Evolutionary conservation across 2,888 invertebrate genomes (phyloP).

Genomic region (Microdon myrmicae): DNA sequence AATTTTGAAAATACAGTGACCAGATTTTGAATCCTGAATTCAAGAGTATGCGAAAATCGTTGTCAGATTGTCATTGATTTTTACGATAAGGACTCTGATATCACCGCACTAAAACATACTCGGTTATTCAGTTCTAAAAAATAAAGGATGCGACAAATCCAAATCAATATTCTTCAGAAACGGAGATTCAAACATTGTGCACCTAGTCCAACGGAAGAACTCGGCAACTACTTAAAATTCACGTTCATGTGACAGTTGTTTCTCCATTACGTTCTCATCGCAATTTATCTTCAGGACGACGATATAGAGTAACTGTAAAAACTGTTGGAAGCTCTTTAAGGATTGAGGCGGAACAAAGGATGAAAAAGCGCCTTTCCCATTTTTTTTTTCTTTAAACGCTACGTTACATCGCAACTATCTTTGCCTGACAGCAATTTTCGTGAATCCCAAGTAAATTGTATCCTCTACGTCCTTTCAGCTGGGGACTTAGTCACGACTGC

Average conservation of each 20-base stretch:
- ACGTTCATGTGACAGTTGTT: slow-evolving; percentile 51
- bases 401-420: slow-evolving; percentile 31
- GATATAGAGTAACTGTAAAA: slow-evolving; percentile 8
- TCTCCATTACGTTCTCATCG: slow-evolving; percentile 9
- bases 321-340: slow-evolving; percentile 34
- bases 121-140: too few species aligned
- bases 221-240: slow-evolving; percentile 49
- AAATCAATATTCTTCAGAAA: slow-evolving; percentile 11
- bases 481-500: slow-evolving; percentile 48
- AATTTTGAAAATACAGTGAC: too few species aligned
- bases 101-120: too few species aligned
- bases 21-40: too few species aligned
- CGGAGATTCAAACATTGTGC: slow-evolving; percentile 6
- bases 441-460: slow-evolving; percentile 49
- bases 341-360: slow-evolving; percentile 30
- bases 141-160: slow-evolving; percentile 17
- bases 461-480: slow-evolving; percentile 32
- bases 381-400: too few species aligned
- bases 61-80: too few species aligned
- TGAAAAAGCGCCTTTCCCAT: slow-evolving; percentile 3
- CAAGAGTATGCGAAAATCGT: too few species aligned
- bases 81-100: too few species aligned
- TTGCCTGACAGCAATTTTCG: slow-evolving; percentile 45
- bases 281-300: slow-evolving; percentile 22
- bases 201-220: slow-evolving; percentile 27